Evolutionary conservation across 1,140 invertebrate species (phyloP).

Genomic region (Mycetomoellerius zeteki): DNA sequence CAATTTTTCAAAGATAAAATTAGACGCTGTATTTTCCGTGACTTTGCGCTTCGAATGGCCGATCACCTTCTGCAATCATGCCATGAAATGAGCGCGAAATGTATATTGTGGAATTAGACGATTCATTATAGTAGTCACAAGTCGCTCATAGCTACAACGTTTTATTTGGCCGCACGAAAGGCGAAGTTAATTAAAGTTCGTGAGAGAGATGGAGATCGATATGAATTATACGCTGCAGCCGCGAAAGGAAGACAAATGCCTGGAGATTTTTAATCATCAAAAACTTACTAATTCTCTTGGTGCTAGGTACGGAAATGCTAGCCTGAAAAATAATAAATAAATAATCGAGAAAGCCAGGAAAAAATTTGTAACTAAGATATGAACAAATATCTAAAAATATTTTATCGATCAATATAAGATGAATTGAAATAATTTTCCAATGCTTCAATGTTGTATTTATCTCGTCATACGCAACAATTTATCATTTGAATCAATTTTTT

Average conservation of each 20-base stretch:
- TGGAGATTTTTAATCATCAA: neutral
- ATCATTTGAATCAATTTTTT: neutral
- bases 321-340: neutral
- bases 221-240: conserved; percentile 22
- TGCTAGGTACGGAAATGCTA: neutral
- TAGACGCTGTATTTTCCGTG: neutral
- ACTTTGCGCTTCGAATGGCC: neutral
- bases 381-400: neutral
- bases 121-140: conserved; percentile 24
- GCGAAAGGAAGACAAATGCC: conserved; percentile 2
- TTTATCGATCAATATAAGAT: neutral
- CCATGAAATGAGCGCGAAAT: neutral
- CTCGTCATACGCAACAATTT: neutral
- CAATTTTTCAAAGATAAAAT: neutral
- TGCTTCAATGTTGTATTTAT: neutral
- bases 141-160: neutral
- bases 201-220: conserved; percentile 6
- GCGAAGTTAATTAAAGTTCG: conserved; percentile 56
- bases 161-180: conserved; percentile 50
- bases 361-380: neutral
- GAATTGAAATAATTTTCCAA: neutral
- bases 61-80: conserved; percentile 3
- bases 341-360: neutral
- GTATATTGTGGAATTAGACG: neutral
- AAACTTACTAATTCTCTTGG: neutral